A percentile compares a stretch with the other conserved stretches of the same genome.
Conservation (phyloP, 1,140 invertebrate genomes). For the Penaeus vannamei region DNA sequence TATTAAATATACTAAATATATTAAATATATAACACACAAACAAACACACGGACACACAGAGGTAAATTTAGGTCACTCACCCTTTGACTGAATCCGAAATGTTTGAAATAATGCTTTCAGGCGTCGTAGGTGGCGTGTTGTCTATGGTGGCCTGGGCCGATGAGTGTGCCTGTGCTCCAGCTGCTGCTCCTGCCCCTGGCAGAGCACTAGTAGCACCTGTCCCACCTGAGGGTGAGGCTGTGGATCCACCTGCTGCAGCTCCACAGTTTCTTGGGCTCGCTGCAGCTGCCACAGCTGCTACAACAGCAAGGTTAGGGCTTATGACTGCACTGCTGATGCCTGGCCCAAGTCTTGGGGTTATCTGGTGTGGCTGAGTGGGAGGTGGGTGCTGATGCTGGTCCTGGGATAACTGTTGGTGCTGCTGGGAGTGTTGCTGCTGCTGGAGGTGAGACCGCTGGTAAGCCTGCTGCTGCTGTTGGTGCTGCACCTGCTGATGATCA, state of each 20-base stretch:
- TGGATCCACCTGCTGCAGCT: background rate
- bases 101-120: conserved; percentile 58
- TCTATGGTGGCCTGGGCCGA: conserved; percentile 51
- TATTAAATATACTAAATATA: no score
- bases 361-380: background rate
- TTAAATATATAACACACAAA: no score
- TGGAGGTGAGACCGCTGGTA: background rate
- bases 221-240: background rate
- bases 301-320: conserved; percentile 2
- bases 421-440: background rate
- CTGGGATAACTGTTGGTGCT: conserved; percentile 20
- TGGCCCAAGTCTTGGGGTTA: background rate
- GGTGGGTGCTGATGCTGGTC: conserved; percentile 19
- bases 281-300: conserved; percentile 29
- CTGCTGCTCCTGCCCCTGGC: conserved; percentile 1
- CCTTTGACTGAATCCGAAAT: conserved; percentile 58
- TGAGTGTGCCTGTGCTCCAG: background rate
- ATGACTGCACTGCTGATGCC: conserved; percentile 20
- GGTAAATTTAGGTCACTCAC: conserved; percentile 5
- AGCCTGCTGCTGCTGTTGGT: no score
- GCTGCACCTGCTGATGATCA: no score
- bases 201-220: conserved; percentile 9
- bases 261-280: conserved; percentile 4
- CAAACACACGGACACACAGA: no score
- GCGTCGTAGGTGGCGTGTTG: conserved; percentile 56